Evolutionary conservation across 2,113 vertebrate species (phyloP).

Genomic region (Helogale parvula): DNA sequence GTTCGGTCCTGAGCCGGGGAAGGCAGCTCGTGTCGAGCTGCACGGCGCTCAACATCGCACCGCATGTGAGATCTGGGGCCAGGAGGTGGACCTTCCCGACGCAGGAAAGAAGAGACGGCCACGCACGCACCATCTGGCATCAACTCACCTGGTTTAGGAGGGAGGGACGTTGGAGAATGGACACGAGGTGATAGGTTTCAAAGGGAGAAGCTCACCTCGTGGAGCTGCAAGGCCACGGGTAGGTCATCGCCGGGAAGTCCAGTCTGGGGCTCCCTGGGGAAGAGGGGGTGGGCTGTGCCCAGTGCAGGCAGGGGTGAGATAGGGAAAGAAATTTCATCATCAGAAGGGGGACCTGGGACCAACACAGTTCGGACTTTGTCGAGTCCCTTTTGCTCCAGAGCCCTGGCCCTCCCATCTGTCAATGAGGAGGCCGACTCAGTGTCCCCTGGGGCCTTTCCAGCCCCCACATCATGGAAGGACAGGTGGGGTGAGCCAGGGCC

Average conservation of each 20-base stretch:
- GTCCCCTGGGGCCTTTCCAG: background rate
- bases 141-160: background rate
- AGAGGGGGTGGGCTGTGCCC: background rate
- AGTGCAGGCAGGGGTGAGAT: too few species aligned
- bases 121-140: background rate
- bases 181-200: background rate
- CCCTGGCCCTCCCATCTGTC: background rate
- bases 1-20: background rate
- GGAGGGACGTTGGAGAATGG: background rate
- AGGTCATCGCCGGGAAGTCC: background rate
- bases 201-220: background rate
- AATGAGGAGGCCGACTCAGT: background rate
- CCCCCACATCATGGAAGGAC: rapidly evolving
- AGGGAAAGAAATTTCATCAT: background rate
- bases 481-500: background rate
- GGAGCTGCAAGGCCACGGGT: background rate
- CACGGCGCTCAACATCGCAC: background rate
- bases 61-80: background rate
- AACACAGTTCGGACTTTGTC: too few species aligned
- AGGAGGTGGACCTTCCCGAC: background rate
- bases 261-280: rapidly evolving
- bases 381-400: background rate
- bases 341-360: background rate
- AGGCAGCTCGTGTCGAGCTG: background rate
- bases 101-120: background rate